Evolutionary conservation across 1,140 invertebrate genomes (phyloP).

Genomic region (Parapsyche elsis): DNA sequence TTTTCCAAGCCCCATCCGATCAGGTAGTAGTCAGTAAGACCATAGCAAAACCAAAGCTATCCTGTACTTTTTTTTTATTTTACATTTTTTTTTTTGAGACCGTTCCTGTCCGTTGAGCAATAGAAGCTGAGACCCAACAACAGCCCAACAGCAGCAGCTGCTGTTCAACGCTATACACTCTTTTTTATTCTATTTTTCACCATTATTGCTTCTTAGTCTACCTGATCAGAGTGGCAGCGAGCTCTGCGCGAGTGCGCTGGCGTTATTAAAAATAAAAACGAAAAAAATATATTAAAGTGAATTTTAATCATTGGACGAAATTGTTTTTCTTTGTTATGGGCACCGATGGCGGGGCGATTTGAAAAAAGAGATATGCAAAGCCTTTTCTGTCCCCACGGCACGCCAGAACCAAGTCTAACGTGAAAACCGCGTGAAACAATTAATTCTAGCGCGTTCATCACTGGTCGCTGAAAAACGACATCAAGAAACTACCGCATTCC

Average conservation of each 20-base stretch:
- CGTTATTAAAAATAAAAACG: constrained; percentile 3
- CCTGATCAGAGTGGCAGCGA: neutral
- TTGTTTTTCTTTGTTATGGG: constrained; percentile 52
- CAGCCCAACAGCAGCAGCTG: neutral
- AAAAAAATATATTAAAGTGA: constrained; percentile 20
- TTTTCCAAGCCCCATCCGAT: neutral
- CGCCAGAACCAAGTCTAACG: neutral
- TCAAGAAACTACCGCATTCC: neutral
- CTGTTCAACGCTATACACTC: neutral
- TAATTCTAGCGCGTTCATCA: constrained; percentile 27
- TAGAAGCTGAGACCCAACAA: neutral
- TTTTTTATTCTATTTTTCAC: constrained; percentile 6
- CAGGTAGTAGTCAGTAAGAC: neutral
- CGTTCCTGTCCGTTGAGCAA: neutral
- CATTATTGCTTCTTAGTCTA: constrained; percentile 15
- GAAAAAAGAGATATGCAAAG: constrained; percentile 17
- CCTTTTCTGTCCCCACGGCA: neutral
- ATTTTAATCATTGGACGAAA: constrained; percentile 54
- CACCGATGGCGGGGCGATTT: neutral
- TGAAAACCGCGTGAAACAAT: constrained; percentile 9
- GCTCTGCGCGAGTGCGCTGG: neutral
- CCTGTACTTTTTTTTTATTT: neutral
- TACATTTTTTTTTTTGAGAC: neutral
- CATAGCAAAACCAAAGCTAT: neutral
- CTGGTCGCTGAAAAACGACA: neutral